Base-by-base conservation (phyloP, 2,113 vertebrate species). In the Amphiprion percula region DNA sequence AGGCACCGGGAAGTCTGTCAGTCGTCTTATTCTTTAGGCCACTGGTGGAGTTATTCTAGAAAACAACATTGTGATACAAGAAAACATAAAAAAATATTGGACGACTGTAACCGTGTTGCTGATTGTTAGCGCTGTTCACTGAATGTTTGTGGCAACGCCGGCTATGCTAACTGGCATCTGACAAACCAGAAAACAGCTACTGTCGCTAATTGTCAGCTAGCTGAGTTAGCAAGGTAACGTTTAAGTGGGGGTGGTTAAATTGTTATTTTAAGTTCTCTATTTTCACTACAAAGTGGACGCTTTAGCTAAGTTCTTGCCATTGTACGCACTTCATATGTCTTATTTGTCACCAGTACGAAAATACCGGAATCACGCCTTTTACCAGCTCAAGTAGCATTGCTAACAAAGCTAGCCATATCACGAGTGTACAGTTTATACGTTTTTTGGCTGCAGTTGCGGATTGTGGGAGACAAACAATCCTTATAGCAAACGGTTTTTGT, bases 171-270 rank as follows among this genome's bases (percentile, higher is more conserved):
- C 70, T 60, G 28, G 19, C 23, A 61, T 16, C 50, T 76, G 55
- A 39, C 30, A 14, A 67, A 12, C 10, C 26, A 30, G 5, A 33
- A 44, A 59, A 52, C 44, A 73, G 61, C 71, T 63, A 61, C 41
- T 37, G 66, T 7, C 5, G 76, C 73, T 72, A 75, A 47, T 41
- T 77, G 64, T 78, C 33, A 74, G 59, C 72, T 86, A 83, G 68
- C 74, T 33, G 10, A 8, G n/a, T 61, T 83, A 71, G 74, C 41
- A 1, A 28, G 19, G 10, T 50, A 68, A 46, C 50, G 28, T 4
- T 26, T 30, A 17, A 46, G 8, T 56, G 21, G 3, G 10, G 10
- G 26, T 4, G 24, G 3, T 50, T 30, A 49, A 24, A 0, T 33
- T 4, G 9, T 23, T 55, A 15, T 62, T 41, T 46, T 55, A 64